Percentiles rank a stretch among this genome's conserved stretches.
phyloP scores from a whole-genome alignment of 2,797 vertebrate genomes.

The Austrolebias charrua region DNA sequence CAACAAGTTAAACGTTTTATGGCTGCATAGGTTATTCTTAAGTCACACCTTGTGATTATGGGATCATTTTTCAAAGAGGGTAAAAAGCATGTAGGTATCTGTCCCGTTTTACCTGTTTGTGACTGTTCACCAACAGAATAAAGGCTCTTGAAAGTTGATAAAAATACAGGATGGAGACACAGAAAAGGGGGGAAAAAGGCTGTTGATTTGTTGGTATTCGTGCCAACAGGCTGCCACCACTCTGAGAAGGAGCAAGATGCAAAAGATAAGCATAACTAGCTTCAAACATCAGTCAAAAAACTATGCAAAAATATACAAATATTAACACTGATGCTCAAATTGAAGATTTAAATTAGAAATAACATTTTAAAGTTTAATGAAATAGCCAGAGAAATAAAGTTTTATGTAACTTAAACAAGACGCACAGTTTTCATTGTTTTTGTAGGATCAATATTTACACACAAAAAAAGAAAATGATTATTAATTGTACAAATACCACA shows the following conservation, averaged over 20 bases:
- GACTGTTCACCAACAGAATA: conserved; percentile 81
- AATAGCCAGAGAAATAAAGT: not conserved
- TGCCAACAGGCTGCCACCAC: conserved; percentile 87
- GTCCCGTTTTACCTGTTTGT: conserved; percentile 78
- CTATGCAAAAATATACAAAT: not conserved
- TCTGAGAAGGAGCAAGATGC: conserved; percentile 74
- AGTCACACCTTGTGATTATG: not conserved
- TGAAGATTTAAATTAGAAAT: not conserved
- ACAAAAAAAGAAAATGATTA: too few relatives aligned
- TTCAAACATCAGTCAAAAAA: conserved; percentile 12
- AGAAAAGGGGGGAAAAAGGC: conserved; percentile 88
- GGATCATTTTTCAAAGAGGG: not conserved
- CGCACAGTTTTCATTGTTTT: not conserved
- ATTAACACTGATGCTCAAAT: not conserved
- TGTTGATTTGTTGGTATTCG: conserved; percentile 77
- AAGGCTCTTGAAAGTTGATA: conserved; percentile 81
- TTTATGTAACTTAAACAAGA: not conserved
- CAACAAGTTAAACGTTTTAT: not conserved
- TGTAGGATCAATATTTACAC: not conserved
- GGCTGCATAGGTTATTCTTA: not conserved
- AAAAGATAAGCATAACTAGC: conserved; percentile 17
- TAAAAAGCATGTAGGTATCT: too few relatives aligned
- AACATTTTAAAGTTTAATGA: not conserved
- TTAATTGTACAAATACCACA: too few relatives aligned
- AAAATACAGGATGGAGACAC: conserved; percentile 87